Base-by-base conservation (phyloP, 2,113 vertebrate species). In the Ictalurus furcatus region DNA sequence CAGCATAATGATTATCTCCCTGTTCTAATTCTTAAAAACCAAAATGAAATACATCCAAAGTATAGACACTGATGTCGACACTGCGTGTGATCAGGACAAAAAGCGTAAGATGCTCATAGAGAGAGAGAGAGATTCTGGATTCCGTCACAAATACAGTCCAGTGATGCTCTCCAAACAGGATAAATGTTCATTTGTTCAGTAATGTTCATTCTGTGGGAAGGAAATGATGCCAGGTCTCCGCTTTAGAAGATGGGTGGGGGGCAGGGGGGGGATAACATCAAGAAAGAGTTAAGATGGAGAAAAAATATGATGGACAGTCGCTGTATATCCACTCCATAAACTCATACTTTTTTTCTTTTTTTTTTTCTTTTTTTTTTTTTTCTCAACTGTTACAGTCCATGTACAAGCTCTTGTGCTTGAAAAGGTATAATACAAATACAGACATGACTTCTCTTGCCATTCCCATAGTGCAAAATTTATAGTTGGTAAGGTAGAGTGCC, bases 391-490 rank as follows among this genome's bases (percentile, higher is more conserved):
- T 93, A 91, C 90, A 89, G 87, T 90, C 85, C 92, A 92, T 94
- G 94, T 95, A 95, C 94, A 95, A 94, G 94, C 94, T 96, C 92
- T 93, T 96, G 94, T 94, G 94, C 93, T 95, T 91, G 91, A 92
- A 93, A 94, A 94, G 85, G 79, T 90, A 59, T 84, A 79, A 93
- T 87, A 91, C 78, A 92, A 94, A 94, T 94, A 94, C 93, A 96
- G 93, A 95, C 93, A 93, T 91, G 92, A 93, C 93, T 95, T 93
- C 95, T 96, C 93, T 93, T 93, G 92, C 93, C 93, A 94, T 94
- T 96, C 93, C 95, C 95, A 94, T 96, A 96, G 97, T 97, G 96
- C 96, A 97, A 97, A 97, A 95, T 96, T 96, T 96, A 96, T 96
- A 96, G 95, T 96, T 95, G 95, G 94, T 94, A 95, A 95, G 95